A percentile compares a stretch with the other conserved stretches of the same genome.
Conservation (phyloP, 2,797 vertebrate genomes). For the Hemitrygon akajei region DNA sequence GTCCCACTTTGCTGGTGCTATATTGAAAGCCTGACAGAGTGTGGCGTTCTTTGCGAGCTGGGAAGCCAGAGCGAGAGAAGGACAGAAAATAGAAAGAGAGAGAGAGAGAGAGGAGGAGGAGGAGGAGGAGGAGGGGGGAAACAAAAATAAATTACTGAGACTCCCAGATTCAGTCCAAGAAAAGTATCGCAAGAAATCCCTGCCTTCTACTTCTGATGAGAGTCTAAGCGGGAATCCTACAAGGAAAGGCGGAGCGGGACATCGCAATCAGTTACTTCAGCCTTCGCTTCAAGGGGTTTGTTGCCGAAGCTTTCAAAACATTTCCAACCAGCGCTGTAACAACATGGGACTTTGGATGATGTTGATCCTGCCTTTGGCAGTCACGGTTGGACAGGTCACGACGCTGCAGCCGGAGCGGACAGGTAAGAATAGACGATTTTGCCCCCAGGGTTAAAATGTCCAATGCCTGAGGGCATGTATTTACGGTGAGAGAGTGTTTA, state of each 20-base stretch:
- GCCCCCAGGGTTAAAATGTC: too few species aligned
- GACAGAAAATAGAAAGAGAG: background rate
- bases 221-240: background rate
- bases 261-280: background rate
- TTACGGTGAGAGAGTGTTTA: too few species aligned
- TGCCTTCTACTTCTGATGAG: constrained; percentile 8
- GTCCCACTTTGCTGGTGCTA: background rate
- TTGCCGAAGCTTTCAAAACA: background rate
- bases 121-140: background rate
- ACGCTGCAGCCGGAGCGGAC: background rate
- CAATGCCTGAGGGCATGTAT: too few species aligned
- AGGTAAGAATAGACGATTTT: background rate
- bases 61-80: background rate
- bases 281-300: background rate
- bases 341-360: background rate
- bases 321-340: background rate
- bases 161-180: background rate
- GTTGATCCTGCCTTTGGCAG: background rate
- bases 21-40: constrained; percentile 14
- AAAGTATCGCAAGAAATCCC: background rate
- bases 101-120: background rate
- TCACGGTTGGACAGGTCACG: too few species aligned
- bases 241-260: background rate
- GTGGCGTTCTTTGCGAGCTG: background rate
- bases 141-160: background rate